These are phyloP conservation scores for Leucoraja erinaceus DNA, from an alignment of 2,113 vertebrate genomes.

Conservation along the genomic window DNA sequence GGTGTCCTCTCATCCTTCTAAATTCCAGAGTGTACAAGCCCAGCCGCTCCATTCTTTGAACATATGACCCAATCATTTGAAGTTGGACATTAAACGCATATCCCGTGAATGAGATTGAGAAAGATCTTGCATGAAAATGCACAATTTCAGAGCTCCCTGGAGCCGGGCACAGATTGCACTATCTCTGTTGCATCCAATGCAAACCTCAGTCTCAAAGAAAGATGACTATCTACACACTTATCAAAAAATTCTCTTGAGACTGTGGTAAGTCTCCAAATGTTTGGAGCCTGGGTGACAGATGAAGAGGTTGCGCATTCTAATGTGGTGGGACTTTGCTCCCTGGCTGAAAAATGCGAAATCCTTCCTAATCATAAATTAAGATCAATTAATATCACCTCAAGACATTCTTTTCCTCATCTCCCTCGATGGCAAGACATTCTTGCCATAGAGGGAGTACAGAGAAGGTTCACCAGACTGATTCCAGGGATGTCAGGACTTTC, in stretches of 20 bases:
- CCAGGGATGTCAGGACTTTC: too few species aligned
- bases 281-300: neutral
- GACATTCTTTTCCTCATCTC: too few species aligned
- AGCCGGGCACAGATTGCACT: neutral
- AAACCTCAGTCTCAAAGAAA: neutral
- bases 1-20: too few species aligned
- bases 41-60: too few species aligned
- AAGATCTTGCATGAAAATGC: too few species aligned
- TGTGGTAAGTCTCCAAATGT: neutral
- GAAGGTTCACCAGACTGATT: too few species aligned
- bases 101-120: too few species aligned
- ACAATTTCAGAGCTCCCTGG: neutral
- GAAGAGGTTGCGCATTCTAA: neutral
- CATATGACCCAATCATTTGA: too few species aligned
- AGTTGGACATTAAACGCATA: too few species aligned
- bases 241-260: neutral
- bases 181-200: neutral
- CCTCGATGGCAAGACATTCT: too few species aligned
- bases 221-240: neutral
- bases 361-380: neutral
- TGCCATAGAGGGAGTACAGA: too few species aligned
- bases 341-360: neutral
- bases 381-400: neutral
- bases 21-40: too few species aligned
- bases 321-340: neutral